A percentile compares a stretch with the other conserved stretches of the same genome.
Evolutionary conservation across 1,140 invertebrate genomes (phyloP).

Genomic region (Cyclargus thomasi): DNA sequence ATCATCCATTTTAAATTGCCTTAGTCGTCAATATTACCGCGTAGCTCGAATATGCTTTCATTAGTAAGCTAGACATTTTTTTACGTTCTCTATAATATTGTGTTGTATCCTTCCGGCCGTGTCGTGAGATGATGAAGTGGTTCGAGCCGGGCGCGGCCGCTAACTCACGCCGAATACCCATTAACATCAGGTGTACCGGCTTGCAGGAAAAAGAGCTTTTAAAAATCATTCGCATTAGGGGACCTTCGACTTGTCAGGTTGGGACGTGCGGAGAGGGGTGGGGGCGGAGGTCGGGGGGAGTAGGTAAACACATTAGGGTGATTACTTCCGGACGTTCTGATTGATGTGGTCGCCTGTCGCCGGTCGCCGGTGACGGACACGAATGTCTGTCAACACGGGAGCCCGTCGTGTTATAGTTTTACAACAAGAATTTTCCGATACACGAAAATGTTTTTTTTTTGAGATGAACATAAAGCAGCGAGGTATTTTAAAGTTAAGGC

Average conservation of each 20-base stretch:
- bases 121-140: neutral
- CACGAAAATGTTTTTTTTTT: too few relatives aligned
- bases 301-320: slow-evolving; percentile 62
- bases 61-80: too few relatives aligned
- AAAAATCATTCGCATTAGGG: slow-evolving; percentile 47
- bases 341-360: slow-evolving; percentile 35
- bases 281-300: slow-evolving; percentile 36
- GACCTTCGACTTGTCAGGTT: slow-evolving; percentile 7
- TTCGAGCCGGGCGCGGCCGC: too few relatives aligned
- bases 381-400: neutral
- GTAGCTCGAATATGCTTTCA: too few relatives aligned
- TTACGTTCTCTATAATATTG: too few relatives aligned
- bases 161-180: slow-evolving; percentile 21
- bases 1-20: too few relatives aligned
- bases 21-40: too few relatives aligned
- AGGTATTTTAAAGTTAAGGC: too few relatives aligned
- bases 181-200: slow-evolving; percentile 42
- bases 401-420: too few relatives aligned
- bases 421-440: too few relatives aligned
- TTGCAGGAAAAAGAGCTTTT: slow-evolving; percentile 36
- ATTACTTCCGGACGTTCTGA: slow-evolving; percentile 37
- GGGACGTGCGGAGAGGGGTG: slow-evolving; percentile 18
- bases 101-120: neutral
- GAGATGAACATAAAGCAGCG: too few relatives aligned
- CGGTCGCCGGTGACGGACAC: too few relatives aligned